A percentile compares a stretch with the other conserved stretches of the same genome.
phyloP scores from a whole-genome alignment of 2,113 vertebrate species.

The Oncorhynchus nerka region DNA sequence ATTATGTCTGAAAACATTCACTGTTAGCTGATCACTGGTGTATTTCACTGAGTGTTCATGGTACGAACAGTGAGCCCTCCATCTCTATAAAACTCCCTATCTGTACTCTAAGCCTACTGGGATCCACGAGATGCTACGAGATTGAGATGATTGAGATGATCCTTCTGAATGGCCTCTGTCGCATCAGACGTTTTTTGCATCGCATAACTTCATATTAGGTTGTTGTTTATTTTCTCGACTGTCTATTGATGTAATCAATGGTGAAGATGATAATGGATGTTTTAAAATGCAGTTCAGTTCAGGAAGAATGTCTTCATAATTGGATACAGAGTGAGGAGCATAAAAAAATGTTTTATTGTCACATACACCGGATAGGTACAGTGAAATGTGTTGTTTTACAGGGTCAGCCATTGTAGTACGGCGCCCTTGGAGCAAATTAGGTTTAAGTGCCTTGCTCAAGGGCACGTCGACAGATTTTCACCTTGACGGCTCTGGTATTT shows the following conservation, averaged over 20 bases:
- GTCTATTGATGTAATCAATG: not conserved
- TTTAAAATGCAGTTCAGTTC: no score
- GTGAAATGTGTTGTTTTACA: no score
- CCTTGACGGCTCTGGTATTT: no score
- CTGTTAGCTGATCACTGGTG: not conserved
- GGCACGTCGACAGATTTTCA: no score
- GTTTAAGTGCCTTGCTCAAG: no score
- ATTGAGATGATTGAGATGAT: constrained; percentile 2
- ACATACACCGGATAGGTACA: no score
- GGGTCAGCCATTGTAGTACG: no score
- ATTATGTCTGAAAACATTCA: not conserved
- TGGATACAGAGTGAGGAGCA: no score
- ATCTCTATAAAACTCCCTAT: not conserved
- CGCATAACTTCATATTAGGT: not conserved
- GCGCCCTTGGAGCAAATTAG: no score
- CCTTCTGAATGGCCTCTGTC: not conserved
- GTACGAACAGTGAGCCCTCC: not conserved
- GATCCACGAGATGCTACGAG: constrained; percentile 6
- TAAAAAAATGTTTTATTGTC: no score
- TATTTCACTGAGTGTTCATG: constrained; percentile 9
- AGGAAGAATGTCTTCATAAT: no score
- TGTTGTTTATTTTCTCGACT: not conserved
- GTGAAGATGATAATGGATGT: not conserved
- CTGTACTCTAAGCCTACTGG: not conserved
- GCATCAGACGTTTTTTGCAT: not conserved